Base-by-base conservation (phyloP, 2,797 vertebrate genomes). In the Coccyzus lansbergi region DNA sequence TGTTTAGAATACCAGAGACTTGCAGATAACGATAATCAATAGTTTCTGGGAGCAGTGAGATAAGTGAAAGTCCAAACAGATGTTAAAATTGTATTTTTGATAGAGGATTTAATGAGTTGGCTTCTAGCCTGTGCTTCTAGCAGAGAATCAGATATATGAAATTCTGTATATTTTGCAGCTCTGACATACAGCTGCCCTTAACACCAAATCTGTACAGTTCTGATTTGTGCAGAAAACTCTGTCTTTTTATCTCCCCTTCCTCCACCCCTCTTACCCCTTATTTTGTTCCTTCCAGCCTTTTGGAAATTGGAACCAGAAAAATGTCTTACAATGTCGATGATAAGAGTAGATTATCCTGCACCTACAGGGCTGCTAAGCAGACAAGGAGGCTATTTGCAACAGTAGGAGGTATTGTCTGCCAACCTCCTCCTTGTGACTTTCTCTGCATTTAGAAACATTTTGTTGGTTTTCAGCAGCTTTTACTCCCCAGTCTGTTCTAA, bases 41-140 rank as follows among this genome's bases (percentile, higher is more conserved):
- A 90, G 34, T 86, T 83, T 88, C 94, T 93, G 87, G 85, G 71
- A 90, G 89, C 88, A 92, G 67, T n/a, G 64, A 95, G 92, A 94
- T 93, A 96, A 95, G 82, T 86, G 76, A 34, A 81, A 92, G 63
- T 63, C 87, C 64, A 85, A 94, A 84, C 81, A 96, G 86, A 86
- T 95, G 86, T 91, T 95, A 83, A 95, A 96, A 96, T 92, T 96
- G 64, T 93, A 86, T 91, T 96, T 93, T 90, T 91, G 86, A 88
- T 94, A 88, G 88, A 68, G 46, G 63, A 86, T 94, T 95, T 86
- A 63, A 90, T 96, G 92, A 91, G 40, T 83, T 92, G 85, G 74
- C 87, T 93, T 91, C 59, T 84, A 85, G 63, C 51, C 67, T 81
- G 40, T 51, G 44, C 70, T 95, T 86, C 72, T 91, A 83, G 79